These are phyloP conservation scores for Gymnocheta viridis DNA, from an alignment of 2,888 invertebrate species.

Conservation along the genomic window DNA sequence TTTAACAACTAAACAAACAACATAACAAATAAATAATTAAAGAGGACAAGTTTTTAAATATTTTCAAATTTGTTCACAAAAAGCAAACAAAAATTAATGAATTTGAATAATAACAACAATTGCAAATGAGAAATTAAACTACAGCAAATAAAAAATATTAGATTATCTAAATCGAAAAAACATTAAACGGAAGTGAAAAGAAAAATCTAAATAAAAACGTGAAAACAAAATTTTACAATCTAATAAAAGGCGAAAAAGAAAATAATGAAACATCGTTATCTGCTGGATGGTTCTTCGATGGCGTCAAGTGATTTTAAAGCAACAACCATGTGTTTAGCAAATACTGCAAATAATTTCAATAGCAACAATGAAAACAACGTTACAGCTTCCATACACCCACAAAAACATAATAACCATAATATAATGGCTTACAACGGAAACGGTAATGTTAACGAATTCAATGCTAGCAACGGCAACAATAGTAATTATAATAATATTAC, in stretches of 20 bases:
- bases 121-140: neutral
- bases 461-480: constrained; percentile 68
- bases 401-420: constrained; percentile 65
- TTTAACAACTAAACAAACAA: constrained; percentile 41
- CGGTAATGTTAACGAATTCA: constrained; percentile 78
- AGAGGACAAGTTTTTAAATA: neutral
- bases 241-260: constrained; percentile 59
- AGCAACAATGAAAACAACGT: constrained; percentile 50
- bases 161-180: constrained; percentile 5
- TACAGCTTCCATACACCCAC: constrained; percentile 31
- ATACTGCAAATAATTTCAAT: constrained; percentile 66
- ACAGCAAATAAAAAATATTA: neutral
- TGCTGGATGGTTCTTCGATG: constrained; percentile 76
- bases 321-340: constrained; percentile 64
- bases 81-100: constrained; percentile 28
- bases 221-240: constrained; percentile 5
- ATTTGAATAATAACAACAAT: constrained; percentile 8
- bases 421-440: constrained; percentile 74
- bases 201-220: constrained; percentile 31
- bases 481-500: constrained; percentile 66
- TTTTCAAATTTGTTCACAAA: neutral
- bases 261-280: constrained; percentile 78
- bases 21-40: neutral
- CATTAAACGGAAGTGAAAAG: constrained; percentile 29
- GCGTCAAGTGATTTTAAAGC: constrained; percentile 64